phyloP scores from a whole-genome alignment of 2,888 invertebrate species.

The Heliconius ismenius region DNA sequence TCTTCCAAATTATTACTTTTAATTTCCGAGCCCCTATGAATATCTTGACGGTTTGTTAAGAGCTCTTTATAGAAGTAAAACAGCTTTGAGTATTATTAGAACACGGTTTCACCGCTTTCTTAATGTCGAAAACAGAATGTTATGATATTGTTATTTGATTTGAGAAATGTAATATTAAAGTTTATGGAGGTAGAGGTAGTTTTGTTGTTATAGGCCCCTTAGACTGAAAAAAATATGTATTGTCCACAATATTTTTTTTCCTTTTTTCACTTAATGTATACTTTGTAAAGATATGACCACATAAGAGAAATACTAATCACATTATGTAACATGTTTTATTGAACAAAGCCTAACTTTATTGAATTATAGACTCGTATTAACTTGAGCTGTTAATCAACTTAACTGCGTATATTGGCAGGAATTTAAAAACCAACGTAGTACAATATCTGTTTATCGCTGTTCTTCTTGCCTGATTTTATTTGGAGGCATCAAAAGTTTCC shows the following conservation, averaged over 20 bases:
- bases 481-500: no score
- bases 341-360: conserved; percentile 18
- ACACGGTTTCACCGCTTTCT: background rate
- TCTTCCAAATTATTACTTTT: conserved; percentile 6
- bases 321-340: conserved; percentile 5
- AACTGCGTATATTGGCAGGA: background rate
- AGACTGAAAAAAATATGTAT: no score
- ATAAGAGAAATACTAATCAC: background rate
- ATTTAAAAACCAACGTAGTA: background rate
- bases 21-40: background rate
- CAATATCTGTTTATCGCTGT: background rate
- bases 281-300: background rate
- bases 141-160: background rate
- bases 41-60: conserved; percentile 5
- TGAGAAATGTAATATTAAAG: background rate
- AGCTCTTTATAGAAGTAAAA: conserved; percentile 14
- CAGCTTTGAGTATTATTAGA: conserved; percentile 8
- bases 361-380: conserved; percentile 18
- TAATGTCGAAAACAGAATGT: background rate
- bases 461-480: background rate
- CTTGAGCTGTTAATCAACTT: conserved; percentile 15
- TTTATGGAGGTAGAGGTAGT: background rate
- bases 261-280: background rate
- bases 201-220: no score
- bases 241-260: no score